Evolutionary conservation across 2,797 vertebrate genomes (phyloP).

Genomic region (Hyperoplus lanceolatus): DNA sequence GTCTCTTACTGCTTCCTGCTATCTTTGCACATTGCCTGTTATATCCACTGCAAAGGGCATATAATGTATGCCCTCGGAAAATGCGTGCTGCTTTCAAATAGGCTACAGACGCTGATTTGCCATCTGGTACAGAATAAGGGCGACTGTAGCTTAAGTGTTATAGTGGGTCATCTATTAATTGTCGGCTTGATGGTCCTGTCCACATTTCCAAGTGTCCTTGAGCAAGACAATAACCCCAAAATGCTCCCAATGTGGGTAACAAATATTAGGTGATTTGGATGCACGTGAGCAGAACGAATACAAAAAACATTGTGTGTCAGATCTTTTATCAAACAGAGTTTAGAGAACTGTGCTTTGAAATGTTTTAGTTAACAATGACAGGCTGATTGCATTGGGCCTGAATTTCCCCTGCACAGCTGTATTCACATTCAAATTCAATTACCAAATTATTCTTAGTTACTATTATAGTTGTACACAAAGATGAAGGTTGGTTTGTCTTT

Average conservation of each 20-base stretch:
- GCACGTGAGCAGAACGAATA: background rate
- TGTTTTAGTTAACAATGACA: background rate
- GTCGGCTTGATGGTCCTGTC: background rate
- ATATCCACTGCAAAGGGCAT: background rate
- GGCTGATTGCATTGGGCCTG: background rate
- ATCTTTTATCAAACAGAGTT: background rate
- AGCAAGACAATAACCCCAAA: conserved; percentile 10
- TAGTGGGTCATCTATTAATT: conserved; percentile 15
- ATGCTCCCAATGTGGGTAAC: background rate
- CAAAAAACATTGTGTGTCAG: background rate
- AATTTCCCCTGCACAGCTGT: background rate
- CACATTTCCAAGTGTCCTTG: conserved; percentile 5
- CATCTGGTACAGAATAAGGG: background rate
- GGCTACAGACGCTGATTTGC: conserved; percentile 9
- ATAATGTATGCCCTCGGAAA: background rate
- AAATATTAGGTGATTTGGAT: background rate
- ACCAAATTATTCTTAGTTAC: background rate
- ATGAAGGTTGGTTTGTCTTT: background rate
- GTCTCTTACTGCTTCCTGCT: background rate
- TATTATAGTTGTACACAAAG: background rate
- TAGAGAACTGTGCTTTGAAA: background rate
- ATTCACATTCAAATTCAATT: background rate
- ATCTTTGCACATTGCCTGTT: background rate
- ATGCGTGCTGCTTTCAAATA: conserved; percentile 10
- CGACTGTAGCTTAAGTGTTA: background rate